Conservation (phyloP, 2,888 invertebrate genomes). For the Watsonalla binaria region DNA sequence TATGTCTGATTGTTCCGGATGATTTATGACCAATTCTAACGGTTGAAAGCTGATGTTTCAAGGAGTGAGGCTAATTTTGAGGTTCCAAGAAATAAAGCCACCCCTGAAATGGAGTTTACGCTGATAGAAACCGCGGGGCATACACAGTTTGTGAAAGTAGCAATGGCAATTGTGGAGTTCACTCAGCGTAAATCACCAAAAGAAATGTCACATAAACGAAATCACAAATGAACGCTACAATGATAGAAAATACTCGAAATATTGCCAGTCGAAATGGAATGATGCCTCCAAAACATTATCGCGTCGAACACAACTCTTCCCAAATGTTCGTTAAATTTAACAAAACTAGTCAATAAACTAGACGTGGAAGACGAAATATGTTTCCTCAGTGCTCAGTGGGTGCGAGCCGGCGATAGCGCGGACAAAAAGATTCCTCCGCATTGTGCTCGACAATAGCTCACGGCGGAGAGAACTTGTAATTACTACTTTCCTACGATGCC, state of each 20-base stretch:
- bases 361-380: slow-evolving; percentile 45
- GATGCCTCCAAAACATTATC: slow-evolving; percentile 12
- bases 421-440: slow-evolving; percentile 76
- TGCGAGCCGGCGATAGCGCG: slow-evolving; percentile 71
- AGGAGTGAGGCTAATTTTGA: too few relatives aligned
- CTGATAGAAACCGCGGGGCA: too few relatives aligned
- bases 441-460: slow-evolving; percentile 69
- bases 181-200: too few relatives aligned
- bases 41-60: too few relatives aligned
- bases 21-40: too few relatives aligned
- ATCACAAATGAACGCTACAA: too few relatives aligned
- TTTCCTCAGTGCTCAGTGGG: slow-evolving; percentile 50
- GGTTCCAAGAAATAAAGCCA: too few relatives aligned
- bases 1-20: too few relatives aligned
- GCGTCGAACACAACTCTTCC: slow-evolving; percentile 10
- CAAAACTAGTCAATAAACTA: slow-evolving; percentile 34
- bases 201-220: too few relatives aligned
- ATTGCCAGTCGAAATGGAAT: background rate
- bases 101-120: too few relatives aligned
- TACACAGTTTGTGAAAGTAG: too few relatives aligned
- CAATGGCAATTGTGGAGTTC: too few relatives aligned
- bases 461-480: slow-evolving; percentile 69
- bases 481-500: slow-evolving; percentile 73
- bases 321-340: slow-evolving; percentile 22
- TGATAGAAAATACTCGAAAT: background rate